Conservation (phyloP, 2,113 vertebrate genomes). For the Cynocephalus volans region DNA sequence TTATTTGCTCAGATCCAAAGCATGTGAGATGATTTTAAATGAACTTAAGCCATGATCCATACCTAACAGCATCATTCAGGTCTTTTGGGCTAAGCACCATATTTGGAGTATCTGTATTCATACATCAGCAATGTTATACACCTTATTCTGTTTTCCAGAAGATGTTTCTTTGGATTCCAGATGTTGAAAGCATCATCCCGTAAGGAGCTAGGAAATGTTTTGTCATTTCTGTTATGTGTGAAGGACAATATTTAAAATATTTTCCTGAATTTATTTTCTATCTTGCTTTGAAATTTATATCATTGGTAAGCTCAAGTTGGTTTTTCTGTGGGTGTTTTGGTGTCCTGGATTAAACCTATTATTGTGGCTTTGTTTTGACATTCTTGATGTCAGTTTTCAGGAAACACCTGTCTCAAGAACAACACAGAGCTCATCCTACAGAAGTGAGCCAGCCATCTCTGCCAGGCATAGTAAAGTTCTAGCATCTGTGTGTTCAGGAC, state of each 20-base stretch:
- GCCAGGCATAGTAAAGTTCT: slow-evolving; percentile 58
- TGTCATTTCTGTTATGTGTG: slow-evolving; percentile 81
- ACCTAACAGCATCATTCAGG: background rate
- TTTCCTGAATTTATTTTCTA: slow-evolving; percentile 75
- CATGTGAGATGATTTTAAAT: slow-evolving; percentile 17
- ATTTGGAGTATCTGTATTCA: background rate
- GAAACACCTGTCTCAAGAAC: slow-evolving; percentile 78
- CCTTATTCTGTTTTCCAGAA: slow-evolving; percentile 67
- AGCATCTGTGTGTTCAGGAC: slow-evolving; percentile 64
- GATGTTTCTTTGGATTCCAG: slow-evolving; percentile 72
- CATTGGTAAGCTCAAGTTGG: slow-evolving; percentile 27
- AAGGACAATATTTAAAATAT: slow-evolving; percentile 81
- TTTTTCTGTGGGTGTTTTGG: slow-evolving; percentile 58
- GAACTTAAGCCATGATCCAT: background rate
- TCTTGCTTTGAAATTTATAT: slow-evolving; percentile 59
- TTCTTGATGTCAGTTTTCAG: slow-evolving; percentile 68
- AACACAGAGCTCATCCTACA: slow-evolving; percentile 8
- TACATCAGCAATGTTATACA: background rate
- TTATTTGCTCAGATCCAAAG: background rate
- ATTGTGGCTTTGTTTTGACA: slow-evolving; percentile 81
- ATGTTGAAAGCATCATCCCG: slow-evolving; percentile 73
- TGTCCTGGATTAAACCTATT: slow-evolving; percentile 77
- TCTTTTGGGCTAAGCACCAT: background rate
- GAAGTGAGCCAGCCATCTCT: slow-evolving; percentile 41
- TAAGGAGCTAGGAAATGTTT: slow-evolving; percentile 74